Base-by-base conservation (phyloP, 2,113 vertebrate genomes). In the Lophochroa leadbeateri region DNA sequence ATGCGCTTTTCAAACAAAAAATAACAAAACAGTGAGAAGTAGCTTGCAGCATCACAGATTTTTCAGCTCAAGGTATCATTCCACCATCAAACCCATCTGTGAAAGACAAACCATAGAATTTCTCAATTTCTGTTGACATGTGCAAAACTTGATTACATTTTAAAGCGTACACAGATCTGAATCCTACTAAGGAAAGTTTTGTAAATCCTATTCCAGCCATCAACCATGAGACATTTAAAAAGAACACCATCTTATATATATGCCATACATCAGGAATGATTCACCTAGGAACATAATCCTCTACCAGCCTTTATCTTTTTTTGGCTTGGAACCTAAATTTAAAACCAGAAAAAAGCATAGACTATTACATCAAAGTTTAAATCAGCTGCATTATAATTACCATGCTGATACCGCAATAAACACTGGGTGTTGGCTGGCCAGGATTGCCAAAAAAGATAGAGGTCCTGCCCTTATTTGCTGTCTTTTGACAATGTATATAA, bases 331-430 rank as follows among this genome's bases (percentile, higher is more conserved):
- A 86, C 49, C 46, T 63, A 63, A 1, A 1, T 90, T 86, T 91
- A 91, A 94, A 92, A 91, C 37, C 61, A 94, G 79, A 96, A 96
- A 77, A 94, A 96, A 93, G 84, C 76, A 80, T 2, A 94, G 53
- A 91, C 88, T 82, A 94, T 94, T 95, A 90, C 90, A 82, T 89
- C 94, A 94, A 94, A 96, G 95, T 95, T 97, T 91, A 95, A 95
- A 98, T 97, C 96, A 96, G 93, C 76, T 96, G 88, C 92, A 95
- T 95, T 91, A 77, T 97, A 97, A 97, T 96, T 96, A 97, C 58
- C 47, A 41, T 61, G 81, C 85, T 90, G 97, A 92, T 92, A 94
- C 82, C 75, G 61, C 91, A 97, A 94, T 95, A 97, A 97, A 96
- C 88, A 94, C 71, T 86, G 95, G 95, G 96, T 91, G 94, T 97